phyloP scores from a whole-genome alignment of 2,797 vertebrate genomes.

The Merluccius polli region DNA sequence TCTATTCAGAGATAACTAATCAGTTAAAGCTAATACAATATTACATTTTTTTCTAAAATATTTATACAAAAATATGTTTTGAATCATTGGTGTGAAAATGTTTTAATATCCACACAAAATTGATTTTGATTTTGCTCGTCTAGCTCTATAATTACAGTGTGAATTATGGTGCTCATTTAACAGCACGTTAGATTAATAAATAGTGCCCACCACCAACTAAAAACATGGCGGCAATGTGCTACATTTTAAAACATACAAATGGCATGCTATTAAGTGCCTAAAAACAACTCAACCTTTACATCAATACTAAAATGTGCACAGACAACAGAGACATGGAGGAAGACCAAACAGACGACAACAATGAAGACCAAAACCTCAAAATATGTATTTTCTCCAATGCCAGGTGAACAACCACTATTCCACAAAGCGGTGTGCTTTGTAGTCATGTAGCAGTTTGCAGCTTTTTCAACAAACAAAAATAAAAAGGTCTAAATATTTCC shows the following conservation, averaged over 20 bases:
- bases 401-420: not conserved
- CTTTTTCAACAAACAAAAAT: not conserved
- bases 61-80: too few species aligned
- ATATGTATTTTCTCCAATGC: not conserved
- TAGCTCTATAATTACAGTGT: too few species aligned
- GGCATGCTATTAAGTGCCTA: not conserved
- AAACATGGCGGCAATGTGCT: not conserved
- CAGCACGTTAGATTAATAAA: too few species aligned
- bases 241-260: not conserved
- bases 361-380: not conserved
- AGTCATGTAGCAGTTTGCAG: not conserved
- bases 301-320: not conserved
- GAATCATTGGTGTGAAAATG: too few species aligned
- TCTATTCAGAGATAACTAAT: not conserved
- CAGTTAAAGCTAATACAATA: not conserved
- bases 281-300: not conserved
- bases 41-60: not conserved
- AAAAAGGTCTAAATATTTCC: not conserved
- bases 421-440: not conserved
- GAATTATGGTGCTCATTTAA: too few species aligned
- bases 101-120: too few species aligned
- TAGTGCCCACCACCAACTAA: too few species aligned
- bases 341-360: not conserved
- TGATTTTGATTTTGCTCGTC: too few species aligned
- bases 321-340: not conserved